Evolutionary conservation across 2,888 invertebrate species (phyloP), one percentile per base, ranked within the genome.

Genomic region (Panorpa germanica): DNA sequence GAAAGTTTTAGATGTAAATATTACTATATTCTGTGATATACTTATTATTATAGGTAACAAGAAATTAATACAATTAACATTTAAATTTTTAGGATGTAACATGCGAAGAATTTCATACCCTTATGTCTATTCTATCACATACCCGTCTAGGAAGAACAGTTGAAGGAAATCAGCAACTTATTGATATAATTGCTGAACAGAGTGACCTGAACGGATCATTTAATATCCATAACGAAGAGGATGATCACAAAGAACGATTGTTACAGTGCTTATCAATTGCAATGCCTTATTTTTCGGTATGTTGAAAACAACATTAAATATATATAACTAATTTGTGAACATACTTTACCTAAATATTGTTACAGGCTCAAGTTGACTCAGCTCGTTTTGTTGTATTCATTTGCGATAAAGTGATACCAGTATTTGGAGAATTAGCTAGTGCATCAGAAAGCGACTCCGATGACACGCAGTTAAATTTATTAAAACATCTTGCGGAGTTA

Each of bases 401-500:
- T 47, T 83, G 85, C 52, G 71, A 78, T 34, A 69, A 86, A 61
- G 72, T 91, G 18, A 52, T 93, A 34, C 76, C 80, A 8, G 66
- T 70, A 32, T 70, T 75, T 55, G 61, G 67, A 47, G 69, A 71
- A 34, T 63, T 83, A 42, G 61, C 65, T 28, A 58, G 61, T 18
- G 47, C 63, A 42, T 64, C 67, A 31, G 63, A 63, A 17, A 63
- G 65, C 16, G 59, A 66, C 37, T 67, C 66, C 28, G 63, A 67
- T 39, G 62, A 74, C 31, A 65, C 65, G 22, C 72, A 82, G 45
- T 54, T 88, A 35, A 81, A 85, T 43, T 54, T 91, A 29, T 57
- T 93, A 14, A 83, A 85, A 53, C 66, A 83, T 37, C 70, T 91
- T 47, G 86, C 91, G 15, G 88, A 91, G 52, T 65, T 90, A 41